phyloP scores from a whole-genome alignment of 2,113 vertebrate species.

The Lota lota region DNA sequence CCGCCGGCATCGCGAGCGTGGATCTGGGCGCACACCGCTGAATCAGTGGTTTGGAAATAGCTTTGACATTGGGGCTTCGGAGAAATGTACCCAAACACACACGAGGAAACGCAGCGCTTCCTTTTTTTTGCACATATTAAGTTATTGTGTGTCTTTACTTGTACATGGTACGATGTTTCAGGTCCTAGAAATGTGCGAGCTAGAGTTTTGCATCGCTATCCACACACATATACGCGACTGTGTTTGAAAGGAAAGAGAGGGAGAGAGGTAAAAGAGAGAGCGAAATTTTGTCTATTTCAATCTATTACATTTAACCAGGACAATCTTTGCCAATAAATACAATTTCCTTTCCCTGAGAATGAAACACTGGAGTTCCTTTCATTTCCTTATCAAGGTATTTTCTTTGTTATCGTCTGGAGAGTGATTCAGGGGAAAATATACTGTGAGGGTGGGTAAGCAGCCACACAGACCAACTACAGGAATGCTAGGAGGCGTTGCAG shows the following conservation, averaged over 20 bases:
- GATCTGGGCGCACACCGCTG: constrained; percentile 48
- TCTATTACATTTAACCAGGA: not conserved
- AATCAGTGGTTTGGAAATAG: constrained; percentile 59
- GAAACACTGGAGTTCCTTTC: too few relatives aligned
- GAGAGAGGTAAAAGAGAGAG: not conserved
- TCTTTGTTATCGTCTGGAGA: too few relatives aligned
- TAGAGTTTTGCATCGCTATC: not conserved
- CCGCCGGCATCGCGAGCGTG: constrained; percentile 25
- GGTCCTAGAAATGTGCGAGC: too few relatives aligned
- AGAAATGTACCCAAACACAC: constrained; percentile 6
- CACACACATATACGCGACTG: not conserved
- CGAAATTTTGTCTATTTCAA: not conserved
- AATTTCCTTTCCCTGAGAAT: too few relatives aligned
- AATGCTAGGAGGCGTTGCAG: too few relatives aligned
- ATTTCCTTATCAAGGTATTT: too few relatives aligned
- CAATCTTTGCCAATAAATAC: too few relatives aligned
- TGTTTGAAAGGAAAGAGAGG: too few relatives aligned
- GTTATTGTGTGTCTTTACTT: constrained; percentile 12
- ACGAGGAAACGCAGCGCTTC: not conserved
- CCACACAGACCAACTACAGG: too few relatives aligned
- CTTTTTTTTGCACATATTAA: not conserved
- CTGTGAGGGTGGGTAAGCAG: too few relatives aligned
- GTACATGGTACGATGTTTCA: not conserved
- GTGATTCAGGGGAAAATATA: too few relatives aligned
- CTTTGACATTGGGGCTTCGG: constrained; percentile 57